A percentile compares a stretch with the other conserved stretches of the same genome.
phyloP scores from a whole-genome alignment of 92 coral and sea anemone species.

The Porites cylindrica region DNA sequence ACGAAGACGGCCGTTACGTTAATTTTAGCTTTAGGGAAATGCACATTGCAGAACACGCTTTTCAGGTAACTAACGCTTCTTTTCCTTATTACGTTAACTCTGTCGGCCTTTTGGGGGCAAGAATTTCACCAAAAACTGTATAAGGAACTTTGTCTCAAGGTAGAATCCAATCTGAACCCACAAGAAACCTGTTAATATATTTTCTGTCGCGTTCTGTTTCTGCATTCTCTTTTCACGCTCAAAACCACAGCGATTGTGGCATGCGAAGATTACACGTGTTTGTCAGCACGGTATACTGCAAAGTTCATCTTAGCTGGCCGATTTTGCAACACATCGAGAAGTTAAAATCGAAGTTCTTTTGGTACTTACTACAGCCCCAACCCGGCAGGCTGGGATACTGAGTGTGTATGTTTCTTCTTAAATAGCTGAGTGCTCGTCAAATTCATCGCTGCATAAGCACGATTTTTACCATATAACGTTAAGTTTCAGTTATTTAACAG shows the following conservation, averaged over 20 bases:
- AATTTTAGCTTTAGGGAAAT: conserved; percentile 2
- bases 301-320: not conserved
- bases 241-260: conserved; percentile 29
- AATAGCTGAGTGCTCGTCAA: too few species aligned
- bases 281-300: not conserved
- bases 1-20: not conserved
- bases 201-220: conserved; percentile 16
- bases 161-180: not conserved
- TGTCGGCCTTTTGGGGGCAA: not conserved
- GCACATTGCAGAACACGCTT: not conserved
- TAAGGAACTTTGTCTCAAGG: not conserved
- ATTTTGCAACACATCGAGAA: too few species aligned
- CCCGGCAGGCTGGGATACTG: too few species aligned
- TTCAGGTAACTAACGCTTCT: conserved; percentile 18
- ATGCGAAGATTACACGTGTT: conserved; percentile 7
- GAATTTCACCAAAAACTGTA: not conserved
- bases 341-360: too few species aligned
- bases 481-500: too few species aligned
- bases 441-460: too few species aligned
- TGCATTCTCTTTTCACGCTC: not conserved
- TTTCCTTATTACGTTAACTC: not conserved
- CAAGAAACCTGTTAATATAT: not conserved
- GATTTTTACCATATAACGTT: too few species aligned
- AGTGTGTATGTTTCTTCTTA: too few species aligned
- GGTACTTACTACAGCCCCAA: too few species aligned